phyloP scores from a whole-genome alignment of 2,888 invertebrate species.

The Drosophila sordidula region DNA sequence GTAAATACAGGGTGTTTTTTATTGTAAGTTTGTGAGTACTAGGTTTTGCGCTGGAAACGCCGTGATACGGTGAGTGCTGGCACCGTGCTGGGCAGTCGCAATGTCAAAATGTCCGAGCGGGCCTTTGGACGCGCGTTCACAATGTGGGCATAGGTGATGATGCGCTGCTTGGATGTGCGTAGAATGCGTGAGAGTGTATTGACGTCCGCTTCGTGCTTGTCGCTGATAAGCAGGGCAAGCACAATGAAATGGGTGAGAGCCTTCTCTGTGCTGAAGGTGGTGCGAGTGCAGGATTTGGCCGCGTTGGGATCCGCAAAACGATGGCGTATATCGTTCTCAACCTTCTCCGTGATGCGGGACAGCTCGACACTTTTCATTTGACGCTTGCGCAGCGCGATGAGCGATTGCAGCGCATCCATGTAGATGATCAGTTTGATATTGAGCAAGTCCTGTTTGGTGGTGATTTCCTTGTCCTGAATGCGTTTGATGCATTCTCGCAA shows the following conservation, averaged over 20 bases:
- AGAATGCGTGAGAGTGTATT: slow-evolving; percentile 71
- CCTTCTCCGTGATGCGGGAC: slow-evolving; percentile 82
- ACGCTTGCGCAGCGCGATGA: slow-evolving; percentile 72
- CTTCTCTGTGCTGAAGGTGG: slow-evolving; percentile 78
- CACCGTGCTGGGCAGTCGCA: slow-evolving; percentile 76
- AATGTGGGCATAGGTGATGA: slow-evolving; percentile 77
- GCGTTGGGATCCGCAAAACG: slow-evolving; percentile 76
- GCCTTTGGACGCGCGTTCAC: slow-evolving; percentile 68
- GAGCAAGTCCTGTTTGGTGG: slow-evolving; percentile 58
- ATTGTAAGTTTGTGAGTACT: neutral
- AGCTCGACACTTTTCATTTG: slow-evolving; percentile 69
- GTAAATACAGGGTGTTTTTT: slow-evolving; percentile 44
- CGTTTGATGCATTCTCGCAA: slow-evolving; percentile 57
- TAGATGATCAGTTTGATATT: slow-evolving; percentile 82
- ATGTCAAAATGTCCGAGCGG: slow-evolving; percentile 57
- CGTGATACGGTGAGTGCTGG: slow-evolving; percentile 52
- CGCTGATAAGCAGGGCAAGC: slow-evolving; percentile 74
- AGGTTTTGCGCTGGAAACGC: slow-evolving; percentile 63
- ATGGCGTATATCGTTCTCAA: slow-evolving; percentile 82
- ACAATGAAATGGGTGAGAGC: slow-evolving; percentile 83
- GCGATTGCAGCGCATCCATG: slow-evolving; percentile 80
- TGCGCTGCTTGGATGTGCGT: slow-evolving; percentile 70
- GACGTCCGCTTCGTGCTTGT: slow-evolving; percentile 74
- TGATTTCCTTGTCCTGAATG: slow-evolving; percentile 60
- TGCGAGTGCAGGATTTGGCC: slow-evolving; percentile 63